These are phyloP conservation scores for Hydriomena furcata DNA, from an alignment of 2,888 invertebrate species.

Conservation along the genomic window DNA sequence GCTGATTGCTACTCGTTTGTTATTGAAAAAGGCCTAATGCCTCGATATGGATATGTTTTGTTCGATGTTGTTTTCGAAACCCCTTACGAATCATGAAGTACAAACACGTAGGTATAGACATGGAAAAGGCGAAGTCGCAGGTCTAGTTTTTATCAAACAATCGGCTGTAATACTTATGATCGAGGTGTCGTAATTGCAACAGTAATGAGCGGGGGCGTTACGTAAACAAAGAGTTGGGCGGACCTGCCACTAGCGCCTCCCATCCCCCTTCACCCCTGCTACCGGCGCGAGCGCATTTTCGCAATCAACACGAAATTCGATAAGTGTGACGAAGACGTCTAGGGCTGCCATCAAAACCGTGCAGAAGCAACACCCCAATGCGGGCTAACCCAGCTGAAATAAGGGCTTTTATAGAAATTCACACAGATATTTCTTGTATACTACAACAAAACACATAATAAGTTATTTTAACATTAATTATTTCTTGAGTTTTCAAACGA, in stretches of 20 bases:
- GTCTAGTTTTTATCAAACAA: conserved; percentile 33
- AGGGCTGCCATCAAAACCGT: conserved; percentile 13
- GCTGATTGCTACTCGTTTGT: too few relatives aligned
- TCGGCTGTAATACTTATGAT: conserved; percentile 28
- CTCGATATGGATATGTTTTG: too few relatives aligned
- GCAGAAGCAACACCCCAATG: too few relatives aligned
- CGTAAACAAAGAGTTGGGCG: conserved; percentile 82
- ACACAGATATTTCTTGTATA: too few relatives aligned
- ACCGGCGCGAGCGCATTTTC: conserved; percentile 71
- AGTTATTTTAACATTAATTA: too few relatives aligned
- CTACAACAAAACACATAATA: too few relatives aligned
- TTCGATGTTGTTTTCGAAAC: too few relatives aligned
- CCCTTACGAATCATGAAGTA: background rate
- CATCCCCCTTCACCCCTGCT: conserved; percentile 42
- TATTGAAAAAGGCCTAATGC: too few relatives aligned
- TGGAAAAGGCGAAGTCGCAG: conserved; percentile 29
- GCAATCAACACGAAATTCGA: conserved; percentile 62
- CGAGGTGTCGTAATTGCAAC: conserved; percentile 56
- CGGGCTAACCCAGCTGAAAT: too few relatives aligned
- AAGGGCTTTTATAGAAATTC: too few relatives aligned
- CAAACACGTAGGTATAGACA: conserved; percentile 11
- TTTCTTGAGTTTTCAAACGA: too few relatives aligned
- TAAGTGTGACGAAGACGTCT: conserved; percentile 28
- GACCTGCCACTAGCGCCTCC: conserved; percentile 64
- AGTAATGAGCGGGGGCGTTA: conserved; percentile 77